A percentile compares a stretch with the other conserved stretches of the same genome.
These are phyloP conservation scores for Drosophila monieri DNA, from an alignment of 2,888 invertebrate genomes.

Conservation along the genomic window DNA sequence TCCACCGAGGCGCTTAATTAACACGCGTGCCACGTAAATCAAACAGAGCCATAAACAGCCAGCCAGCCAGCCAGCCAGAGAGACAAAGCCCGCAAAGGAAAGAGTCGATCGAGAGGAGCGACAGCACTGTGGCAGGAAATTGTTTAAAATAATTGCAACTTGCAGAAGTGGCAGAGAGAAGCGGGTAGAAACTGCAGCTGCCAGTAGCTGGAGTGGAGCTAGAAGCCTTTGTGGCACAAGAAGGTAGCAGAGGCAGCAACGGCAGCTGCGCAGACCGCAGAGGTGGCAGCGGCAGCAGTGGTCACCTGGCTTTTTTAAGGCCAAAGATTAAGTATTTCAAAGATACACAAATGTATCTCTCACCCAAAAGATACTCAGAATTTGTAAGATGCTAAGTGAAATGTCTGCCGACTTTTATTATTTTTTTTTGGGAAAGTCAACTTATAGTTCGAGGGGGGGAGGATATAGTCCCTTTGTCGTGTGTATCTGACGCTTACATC, in stretches of 20 bases:
- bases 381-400: slow-evolving; percentile 11
- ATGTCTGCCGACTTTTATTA: background rate
- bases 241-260: slow-evolving; percentile 26
- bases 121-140: slow-evolving; percentile 63
- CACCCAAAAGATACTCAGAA: background rate
- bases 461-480: slow-evolving; percentile 60
- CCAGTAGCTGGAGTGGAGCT: slow-evolving; percentile 11
- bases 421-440: slow-evolving; percentile 36
- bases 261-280: slow-evolving; percentile 49
- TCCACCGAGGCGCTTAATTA: slow-evolving; percentile 59
- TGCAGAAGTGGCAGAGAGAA: slow-evolving; percentile 16
- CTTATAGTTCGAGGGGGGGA: slow-evolving; percentile 25
- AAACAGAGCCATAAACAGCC: slow-evolving; percentile 53
- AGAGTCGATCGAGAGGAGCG: slow-evolving; percentile 34
- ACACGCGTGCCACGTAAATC: slow-evolving; percentile 63
- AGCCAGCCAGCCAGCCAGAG: slow-evolving; percentile 47
- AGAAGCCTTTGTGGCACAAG: slow-evolving; percentile 26
- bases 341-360: background rate
- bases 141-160: slow-evolving; percentile 71
- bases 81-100: slow-evolving; percentile 51
- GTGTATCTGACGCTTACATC: slow-evolving; percentile 43
- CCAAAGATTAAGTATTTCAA: background rate
- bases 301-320: slow-evolving; percentile 2
- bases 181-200: slow-evolving; percentile 49
- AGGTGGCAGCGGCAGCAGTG: slow-evolving; percentile 12